A percentile compares a stretch with the other conserved stretches of the same genome.
Evolutionary conservation across 1,140 invertebrate species (phyloP).

Genomic region (Chymomyza costata): DNA sequence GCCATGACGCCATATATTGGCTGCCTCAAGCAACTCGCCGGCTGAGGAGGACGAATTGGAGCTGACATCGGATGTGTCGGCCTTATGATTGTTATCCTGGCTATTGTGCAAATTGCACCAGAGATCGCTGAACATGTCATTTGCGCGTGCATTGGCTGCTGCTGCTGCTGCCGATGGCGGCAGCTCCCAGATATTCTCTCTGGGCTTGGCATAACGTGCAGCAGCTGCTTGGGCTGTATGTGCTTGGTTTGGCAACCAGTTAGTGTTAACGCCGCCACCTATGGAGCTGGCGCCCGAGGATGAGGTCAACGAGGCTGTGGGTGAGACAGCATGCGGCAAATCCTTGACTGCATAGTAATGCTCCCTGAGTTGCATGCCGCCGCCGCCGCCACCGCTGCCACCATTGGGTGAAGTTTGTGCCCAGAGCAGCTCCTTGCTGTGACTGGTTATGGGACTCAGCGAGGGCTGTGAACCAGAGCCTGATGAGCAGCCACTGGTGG

Average conservation of each 20-base stretch:
- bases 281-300: slow-evolving; percentile 45
- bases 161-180: slow-evolving; percentile 27
- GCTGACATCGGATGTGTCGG: slow-evolving; percentile 48
- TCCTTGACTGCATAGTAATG: slow-evolving; percentile 46
- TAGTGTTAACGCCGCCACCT: slow-evolving; percentile 24
- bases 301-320: slow-evolving; percentile 52
- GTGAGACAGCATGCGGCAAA: slow-evolving; percentile 52
- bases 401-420: no score
- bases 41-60: slow-evolving; percentile 59
- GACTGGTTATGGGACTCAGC: slow-evolving; percentile 64
- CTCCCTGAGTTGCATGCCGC: slow-evolving; percentile 48
- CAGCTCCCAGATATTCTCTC: slow-evolving; percentile 66
- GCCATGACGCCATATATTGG: slow-evolving; percentile 46
- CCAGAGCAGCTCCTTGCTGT: slow-evolving; percentile 72
- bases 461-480: slow-evolving; percentile 68
- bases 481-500: slow-evolving; percentile 62
- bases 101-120: slow-evolving; percentile 57
- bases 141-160: slow-evolving; percentile 23
- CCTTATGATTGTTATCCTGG: slow-evolving; percentile 30
- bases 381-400: slow-evolving; percentile 14
- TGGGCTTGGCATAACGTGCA: slow-evolving; percentile 53
- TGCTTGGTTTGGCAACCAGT: slow-evolving; percentile 16
- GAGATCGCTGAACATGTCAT: slow-evolving; percentile 67
- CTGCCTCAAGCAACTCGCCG: slow-evolving; percentile 43
- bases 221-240: slow-evolving; percentile 3